Base-by-base conservation (phyloP, 2,888 invertebrate species). In the Lydus trimaculatus region DNA sequence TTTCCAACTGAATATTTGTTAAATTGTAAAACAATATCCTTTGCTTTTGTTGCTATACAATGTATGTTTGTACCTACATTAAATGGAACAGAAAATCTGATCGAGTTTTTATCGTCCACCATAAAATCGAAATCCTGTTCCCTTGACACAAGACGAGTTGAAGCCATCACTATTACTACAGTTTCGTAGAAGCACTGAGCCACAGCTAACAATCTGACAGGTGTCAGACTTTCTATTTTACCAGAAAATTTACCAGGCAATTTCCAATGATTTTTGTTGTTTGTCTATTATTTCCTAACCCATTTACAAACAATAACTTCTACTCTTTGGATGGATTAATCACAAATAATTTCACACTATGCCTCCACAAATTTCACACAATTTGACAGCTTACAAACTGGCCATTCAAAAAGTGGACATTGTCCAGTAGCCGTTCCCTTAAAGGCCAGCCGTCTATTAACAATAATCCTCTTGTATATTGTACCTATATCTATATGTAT, bases 141-240 rank as follows among this genome's bases (percentile, higher is more conserved):
- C 39, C 52, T 60, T 63, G 63, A 63, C 52, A 66, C 62, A 61
- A 66, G 48, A 20, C 20, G 20, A 48, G 20, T 48, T 20, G 48
- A 48, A 48, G 20, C 48, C 43, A 66, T 62, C 62, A 63, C 13
- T 60, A 63, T 58, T 59, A 59, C 64, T 61, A 67, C 58, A 58
- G 63, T 61, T 69, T 74, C 74, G 71, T 65, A 61, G 69, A 73
- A 67, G 68, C 75, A 72, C 52, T 72, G 68, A 69, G 76, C 74
- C 75, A 73, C 71, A 77, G 76, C 75, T 73, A 69, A 68, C 64
- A 72, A 75, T 73, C 76, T 80, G 80, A 80, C 80, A 80, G 79
- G 76, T 80, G 80, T 78, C 80, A 52, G 52, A 13, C 25, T 20
- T 52, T 20, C 48, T 20, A 48, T 48, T 48, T 48, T 20, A 48